Percentiles rank a stretch among this genome's conserved stretches.
Conservation (phyloP, 2,113 vertebrate species). For the Pipa parva region DNA sequence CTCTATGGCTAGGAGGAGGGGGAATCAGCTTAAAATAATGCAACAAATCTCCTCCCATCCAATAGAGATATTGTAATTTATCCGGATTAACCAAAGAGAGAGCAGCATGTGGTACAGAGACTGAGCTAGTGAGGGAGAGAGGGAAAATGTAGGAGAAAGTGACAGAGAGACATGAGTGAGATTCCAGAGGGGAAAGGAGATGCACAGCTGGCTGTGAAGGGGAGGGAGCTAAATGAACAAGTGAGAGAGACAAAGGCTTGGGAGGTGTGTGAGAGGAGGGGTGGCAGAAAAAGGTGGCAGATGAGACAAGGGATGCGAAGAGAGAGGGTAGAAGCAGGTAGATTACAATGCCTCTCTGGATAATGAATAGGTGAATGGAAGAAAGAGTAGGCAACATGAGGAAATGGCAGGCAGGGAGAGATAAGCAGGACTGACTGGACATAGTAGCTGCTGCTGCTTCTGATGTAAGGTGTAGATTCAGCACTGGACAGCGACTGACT, state of each 20-base stretch:
- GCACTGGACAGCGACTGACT: conserved; percentile 32
- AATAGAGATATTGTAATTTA: conserved; percentile 38
- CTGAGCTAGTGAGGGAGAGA: conserved; percentile 32
- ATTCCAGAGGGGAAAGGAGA: neutral
- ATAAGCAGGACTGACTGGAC: conserved; percentile 12
- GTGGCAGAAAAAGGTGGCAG: conserved; percentile 8
- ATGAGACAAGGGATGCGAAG: conserved; percentile 11
- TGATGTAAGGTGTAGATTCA: conserved; percentile 3
- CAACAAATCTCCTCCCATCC: conserved; percentile 37
- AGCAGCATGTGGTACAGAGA: conserved; percentile 45
- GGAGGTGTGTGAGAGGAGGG: neutral
- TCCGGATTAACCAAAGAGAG: conserved; percentile 30
- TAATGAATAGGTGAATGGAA: conserved; percentile 18
- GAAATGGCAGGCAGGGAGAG: conserved; percentile 23
- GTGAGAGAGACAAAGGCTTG: conserved; percentile 24
- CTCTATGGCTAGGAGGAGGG: conserved; percentile 6
- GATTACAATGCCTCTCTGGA: too few relatives aligned
- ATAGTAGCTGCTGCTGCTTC: neutral
- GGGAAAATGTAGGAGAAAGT: conserved; percentile 27
- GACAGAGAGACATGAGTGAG: conserved; percentile 14
- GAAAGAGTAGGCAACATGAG: conserved; percentile 23
- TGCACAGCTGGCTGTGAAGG: neutral
- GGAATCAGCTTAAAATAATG: conserved; percentile 43
- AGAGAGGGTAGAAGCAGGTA: conserved; percentile 5
- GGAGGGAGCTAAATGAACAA: conserved; percentile 5